Base-by-base conservation (phyloP, 2,888 invertebrate genomes). In the Myathropa florea region DNA sequence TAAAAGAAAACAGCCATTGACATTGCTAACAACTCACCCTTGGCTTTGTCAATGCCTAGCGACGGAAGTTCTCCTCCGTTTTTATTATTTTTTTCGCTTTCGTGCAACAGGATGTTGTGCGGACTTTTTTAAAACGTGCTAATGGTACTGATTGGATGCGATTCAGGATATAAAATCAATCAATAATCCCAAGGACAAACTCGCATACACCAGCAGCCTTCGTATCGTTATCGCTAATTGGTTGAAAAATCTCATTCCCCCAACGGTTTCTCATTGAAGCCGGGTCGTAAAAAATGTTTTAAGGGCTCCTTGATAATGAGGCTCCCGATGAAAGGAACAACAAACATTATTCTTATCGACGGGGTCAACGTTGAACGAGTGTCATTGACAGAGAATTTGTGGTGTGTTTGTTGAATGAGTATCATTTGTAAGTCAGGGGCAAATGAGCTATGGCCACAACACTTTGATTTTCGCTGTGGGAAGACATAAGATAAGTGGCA, bases 31-130 rank as follows among this genome's bases (percentile, higher is more conserved):
- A 10, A 28, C 65, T 21, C 24, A n/a, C 33, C 53, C 18, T 53
- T 65, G 12, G 53, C 46, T 39, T 64, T 81, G 61, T 57, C 57
- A 36, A 57, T 39, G 68, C 18, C 61, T 61, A 30, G 21, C 46
- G 46, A 36, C 60, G 33, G n/a, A 18, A 46, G 46, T 46, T 18
- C 7, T 46, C 18, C 18, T 18, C 18, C 18, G 63, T 18, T 30
- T 67, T 33, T 53, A 10, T 1, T 30, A 23, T 60, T n/a, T 65
- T 4, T 0, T 53, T 53, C 39, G 24, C 23, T 46, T 24, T 53
- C 24, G 30, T 70, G 80, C 80, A 84, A 84, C 80, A 84, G 80
- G 84, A 80, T 78, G 18, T 24, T 60, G 7, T 26, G 46, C 18
- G 46, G 46, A 18, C 18, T 6, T 46, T 46, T 46, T 46, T 18